A percentile compares a stretch with the other conserved stretches of the same genome.
Conservation (phyloP, 1,140 invertebrate species). For the Melitaea cinxia region DNA sequence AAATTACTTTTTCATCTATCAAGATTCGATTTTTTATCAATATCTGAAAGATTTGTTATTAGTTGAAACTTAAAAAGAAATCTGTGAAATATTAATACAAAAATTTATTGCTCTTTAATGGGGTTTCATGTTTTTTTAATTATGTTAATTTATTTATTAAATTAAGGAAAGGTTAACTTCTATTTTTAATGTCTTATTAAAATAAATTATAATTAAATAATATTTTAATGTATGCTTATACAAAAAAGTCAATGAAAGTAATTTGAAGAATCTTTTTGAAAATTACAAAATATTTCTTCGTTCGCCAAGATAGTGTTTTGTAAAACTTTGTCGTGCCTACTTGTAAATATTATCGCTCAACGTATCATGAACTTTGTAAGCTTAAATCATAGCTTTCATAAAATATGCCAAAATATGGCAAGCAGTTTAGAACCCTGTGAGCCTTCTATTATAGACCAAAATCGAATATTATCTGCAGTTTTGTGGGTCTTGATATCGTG, state of each 20-base stretch:
- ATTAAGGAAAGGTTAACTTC: too few species aligned
- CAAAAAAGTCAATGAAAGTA: too few species aligned
- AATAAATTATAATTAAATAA: too few species aligned
- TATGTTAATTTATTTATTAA: too few species aligned
- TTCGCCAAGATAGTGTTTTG: background rate
- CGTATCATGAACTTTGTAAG: slow-evolving; percentile 62
- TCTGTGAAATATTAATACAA: background rate
- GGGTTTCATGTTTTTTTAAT: too few species aligned
- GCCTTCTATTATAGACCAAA: slow-evolving; percentile 31
- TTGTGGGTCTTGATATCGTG: slow-evolving; percentile 45
- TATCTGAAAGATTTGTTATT: background rate
- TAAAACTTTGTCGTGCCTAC: slow-evolving; percentile 47
- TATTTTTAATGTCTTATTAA: too few species aligned
- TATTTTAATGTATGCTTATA: too few species aligned
- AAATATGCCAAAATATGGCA: slow-evolving; percentile 47
- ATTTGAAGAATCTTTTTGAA: too few species aligned
- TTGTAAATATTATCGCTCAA: slow-evolving; percentile 56
- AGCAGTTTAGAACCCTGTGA: slow-evolving; percentile 40
- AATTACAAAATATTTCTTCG: too few species aligned
- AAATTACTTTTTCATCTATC: background rate
- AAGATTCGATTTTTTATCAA: background rate
- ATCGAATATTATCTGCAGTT: slow-evolving; percentile 27
- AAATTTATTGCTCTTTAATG: too few species aligned
- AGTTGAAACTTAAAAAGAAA: too few species aligned
- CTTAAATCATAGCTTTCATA: slow-evolving; percentile 60